These are phyloP conservation scores for Poliocrania exsul DNA, from an alignment of 2,797 vertebrate genomes.

Conservation along the genomic window DNA sequence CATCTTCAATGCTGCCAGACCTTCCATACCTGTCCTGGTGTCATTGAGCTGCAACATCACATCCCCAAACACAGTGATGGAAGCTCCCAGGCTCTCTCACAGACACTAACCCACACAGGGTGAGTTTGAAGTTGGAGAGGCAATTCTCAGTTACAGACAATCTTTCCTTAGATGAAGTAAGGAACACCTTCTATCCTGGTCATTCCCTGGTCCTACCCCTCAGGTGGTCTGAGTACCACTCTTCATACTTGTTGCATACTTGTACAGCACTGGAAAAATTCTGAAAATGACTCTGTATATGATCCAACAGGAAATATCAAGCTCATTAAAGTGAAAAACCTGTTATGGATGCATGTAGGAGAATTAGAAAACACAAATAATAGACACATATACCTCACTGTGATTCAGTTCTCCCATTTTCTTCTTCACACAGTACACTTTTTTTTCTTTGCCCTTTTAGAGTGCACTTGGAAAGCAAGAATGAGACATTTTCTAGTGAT, in stretches of 20 bases:
- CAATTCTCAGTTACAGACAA: neutral
- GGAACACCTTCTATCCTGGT: neutral
- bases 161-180: neutral
- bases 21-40: neutral
- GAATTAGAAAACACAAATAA: neutral
- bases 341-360: rapidly evolving
- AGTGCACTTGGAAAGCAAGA: neutral
- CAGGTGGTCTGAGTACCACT: neutral
- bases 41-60: neutral
- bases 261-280: neutral
- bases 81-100: neutral
- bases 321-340: neutral
- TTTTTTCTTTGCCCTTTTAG: neutral
- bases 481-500: neutral
- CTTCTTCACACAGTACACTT: neutral
- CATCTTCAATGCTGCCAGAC: neutral
- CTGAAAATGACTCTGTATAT: rapidly evolving
- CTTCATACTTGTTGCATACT: neutral
- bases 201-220: neutral
- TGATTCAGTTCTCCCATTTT: neutral
- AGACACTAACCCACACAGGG: rapidly evolving
- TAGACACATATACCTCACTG: neutral
- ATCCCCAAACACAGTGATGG: neutral
- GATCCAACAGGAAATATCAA: neutral
- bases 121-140: neutral